Conservation (phyloP, 2,113 vertebrate genomes). For the Panthera leo region DNA sequence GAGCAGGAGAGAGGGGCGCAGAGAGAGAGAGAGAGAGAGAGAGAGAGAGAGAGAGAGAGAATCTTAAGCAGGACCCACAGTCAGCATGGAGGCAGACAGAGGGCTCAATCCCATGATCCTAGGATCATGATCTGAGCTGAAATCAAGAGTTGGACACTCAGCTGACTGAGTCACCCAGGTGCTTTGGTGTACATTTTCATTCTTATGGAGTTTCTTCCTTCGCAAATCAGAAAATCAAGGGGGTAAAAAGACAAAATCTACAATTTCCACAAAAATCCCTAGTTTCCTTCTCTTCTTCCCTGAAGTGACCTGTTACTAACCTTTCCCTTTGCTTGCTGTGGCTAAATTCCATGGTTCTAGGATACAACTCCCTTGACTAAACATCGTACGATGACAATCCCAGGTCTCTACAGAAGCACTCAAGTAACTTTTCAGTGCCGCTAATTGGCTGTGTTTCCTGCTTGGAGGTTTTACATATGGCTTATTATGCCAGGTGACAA, state of each 20-base stretch:
- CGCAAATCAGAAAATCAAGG: neutral
- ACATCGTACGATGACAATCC: neutral
- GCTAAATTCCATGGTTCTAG: constrained; percentile 19
- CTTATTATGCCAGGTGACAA: neutral
- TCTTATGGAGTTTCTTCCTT: neutral
- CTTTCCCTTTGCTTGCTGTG: neutral
- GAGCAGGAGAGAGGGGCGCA: no score
- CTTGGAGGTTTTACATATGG: neutral
- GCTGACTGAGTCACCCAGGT: no score
- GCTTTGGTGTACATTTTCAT: neutral
- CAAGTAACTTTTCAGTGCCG: neutral
- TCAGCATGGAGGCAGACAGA: no score
- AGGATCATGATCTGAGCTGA: no score
- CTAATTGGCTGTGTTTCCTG: constrained; percentile 10
- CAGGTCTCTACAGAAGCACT: neutral
- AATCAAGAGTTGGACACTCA: no score
- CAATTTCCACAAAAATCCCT: neutral
- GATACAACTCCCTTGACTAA: constrained; percentile 52
- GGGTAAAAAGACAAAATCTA: neutral
- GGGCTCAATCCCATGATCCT: no score
- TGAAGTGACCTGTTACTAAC: constrained; percentile 27
- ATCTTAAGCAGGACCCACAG: no score
- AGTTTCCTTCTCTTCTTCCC: neutral
- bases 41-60: no score
- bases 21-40: no score